These are phyloP conservation scores for Euschistus heros DNA, from an alignment of 1,140 invertebrate genomes.

Conservation along the genomic window DNA sequence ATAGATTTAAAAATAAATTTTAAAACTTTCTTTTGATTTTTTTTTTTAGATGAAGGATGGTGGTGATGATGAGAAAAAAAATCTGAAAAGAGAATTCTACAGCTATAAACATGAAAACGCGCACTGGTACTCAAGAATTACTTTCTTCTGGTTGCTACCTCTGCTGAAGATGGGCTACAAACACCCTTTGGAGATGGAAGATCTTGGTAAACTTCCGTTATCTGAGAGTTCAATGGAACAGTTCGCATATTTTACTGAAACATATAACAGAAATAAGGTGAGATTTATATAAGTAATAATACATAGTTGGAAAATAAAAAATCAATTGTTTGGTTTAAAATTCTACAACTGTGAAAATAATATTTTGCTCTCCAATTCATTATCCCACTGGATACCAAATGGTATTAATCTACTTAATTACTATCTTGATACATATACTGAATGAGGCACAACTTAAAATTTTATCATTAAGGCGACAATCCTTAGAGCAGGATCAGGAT, in stretches of 20 bases:
- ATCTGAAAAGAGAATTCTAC: slow-evolving; percentile 16
- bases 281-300: background rate
- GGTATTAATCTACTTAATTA: no score
- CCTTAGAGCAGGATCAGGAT: no score
- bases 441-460: no score
- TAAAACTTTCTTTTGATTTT: no score
- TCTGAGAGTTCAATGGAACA: slow-evolving; percentile 45
- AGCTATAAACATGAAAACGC: slow-evolving; percentile 44
- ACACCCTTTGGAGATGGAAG: slow-evolving; percentile 50
- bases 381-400: no score
- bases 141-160: slow-evolving; percentile 65
- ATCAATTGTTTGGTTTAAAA: no score
- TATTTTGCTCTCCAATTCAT: background rate
- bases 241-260: slow-evolving; percentile 42
- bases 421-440: no score
- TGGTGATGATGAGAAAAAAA: background rate
- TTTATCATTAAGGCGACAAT: no score
- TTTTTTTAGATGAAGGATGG: slow-evolving; percentile 7
- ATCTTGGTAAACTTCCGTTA: slow-evolving; percentile 57
- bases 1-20: no score
- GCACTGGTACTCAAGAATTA: slow-evolving; percentile 56
- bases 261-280: slow-evolving; percentile 42
- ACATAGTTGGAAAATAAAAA: no score
- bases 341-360: background rate
- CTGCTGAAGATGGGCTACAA: slow-evolving; percentile 54